These are phyloP conservation scores for Scortum barcoo DNA, from an alignment of 2,113 vertebrate species.

Conservation along the genomic window DNA sequence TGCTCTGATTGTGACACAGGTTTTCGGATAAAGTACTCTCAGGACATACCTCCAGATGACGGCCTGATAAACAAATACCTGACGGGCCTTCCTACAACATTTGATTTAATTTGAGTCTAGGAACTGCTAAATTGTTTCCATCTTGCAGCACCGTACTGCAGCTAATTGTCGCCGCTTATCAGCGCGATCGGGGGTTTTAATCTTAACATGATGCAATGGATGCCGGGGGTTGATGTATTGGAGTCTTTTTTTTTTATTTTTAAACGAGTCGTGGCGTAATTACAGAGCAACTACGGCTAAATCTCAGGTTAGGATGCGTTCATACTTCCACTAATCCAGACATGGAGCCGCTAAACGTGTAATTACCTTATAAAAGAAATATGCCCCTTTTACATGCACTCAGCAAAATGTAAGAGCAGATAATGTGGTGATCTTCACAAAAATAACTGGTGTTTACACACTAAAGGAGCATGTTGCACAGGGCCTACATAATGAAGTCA, in stretches of 20 bases:
- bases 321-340: constrained; percentile 71
- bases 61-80: constrained; percentile 25
- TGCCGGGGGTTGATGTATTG: constrained; percentile 36
- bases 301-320: constrained; percentile 46
- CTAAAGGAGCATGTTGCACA: constrained; percentile 37
- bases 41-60: constrained; percentile 43
- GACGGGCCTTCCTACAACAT: constrained; percentile 19
- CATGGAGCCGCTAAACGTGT: constrained; percentile 56
- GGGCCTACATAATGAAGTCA: constrained; percentile 42
- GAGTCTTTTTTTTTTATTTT: constrained; percentile 33
- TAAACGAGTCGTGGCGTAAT: constrained; percentile 43
- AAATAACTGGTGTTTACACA: constrained; percentile 52
- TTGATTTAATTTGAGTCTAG: constrained; percentile 27
- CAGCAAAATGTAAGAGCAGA: constrained; percentile 8
- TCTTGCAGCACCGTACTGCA: constrained; percentile 5
- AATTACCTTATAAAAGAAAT: constrained; percentile 61
- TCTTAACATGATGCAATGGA: constrained; percentile 35
- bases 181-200: constrained; percentile 28
- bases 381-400: constrained; percentile 40
- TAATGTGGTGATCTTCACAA: constrained; percentile 51
- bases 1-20: constrained; percentile 43
- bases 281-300: constrained; percentile 53
- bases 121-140: constrained; percentile 32
- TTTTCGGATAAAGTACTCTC: constrained; percentile 34
- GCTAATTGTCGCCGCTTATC: constrained; percentile 42